Percentiles rank a stretch among this genome's conserved stretches.
Evolutionary conservation across 2,888 invertebrate genomes (phyloP).

Genomic region (Eudemis profundana): DNA sequence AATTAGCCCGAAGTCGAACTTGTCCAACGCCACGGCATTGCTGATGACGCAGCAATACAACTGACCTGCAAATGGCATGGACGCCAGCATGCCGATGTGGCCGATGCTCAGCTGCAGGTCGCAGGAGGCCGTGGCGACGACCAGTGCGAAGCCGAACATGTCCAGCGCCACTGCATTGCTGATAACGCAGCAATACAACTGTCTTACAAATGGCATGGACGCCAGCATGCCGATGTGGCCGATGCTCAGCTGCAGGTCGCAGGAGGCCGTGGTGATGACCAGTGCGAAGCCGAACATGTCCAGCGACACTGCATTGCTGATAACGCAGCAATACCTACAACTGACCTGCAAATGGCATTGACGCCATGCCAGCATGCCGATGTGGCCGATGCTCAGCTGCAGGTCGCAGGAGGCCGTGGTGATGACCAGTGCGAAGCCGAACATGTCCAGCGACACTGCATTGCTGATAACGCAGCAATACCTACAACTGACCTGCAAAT

Average conservation of each 20-base stretch:
- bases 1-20: slow-evolving; percentile 67
- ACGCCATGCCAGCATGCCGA: no score
- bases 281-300: slow-evolving; percentile 71
- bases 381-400: no score
- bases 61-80: no score
- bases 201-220: no score
- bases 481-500: no score
- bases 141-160: slow-evolving; percentile 67
- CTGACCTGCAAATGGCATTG: no score
- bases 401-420: slow-evolving; percentile 65
- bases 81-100: no score
- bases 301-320: slow-evolving; percentile 60
- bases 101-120: no score
- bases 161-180: slow-evolving; percentile 63
- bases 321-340: slow-evolving; percentile 64
- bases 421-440: slow-evolving; percentile 65
- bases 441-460: slow-evolving; percentile 67
- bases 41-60: slow-evolving; percentile 63
- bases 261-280: slow-evolving; percentile 64
- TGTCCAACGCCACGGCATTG: slow-evolving; percentile 63
- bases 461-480: slow-evolving; percentile 61
- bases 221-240: no score
- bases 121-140: slow-evolving; percentile 65
- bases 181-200: slow-evolving; percentile 65
- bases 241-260: no score